Evolutionary conservation across 1,140 invertebrate species (phyloP).

Genomic region (Anastatus disparis): DNA sequence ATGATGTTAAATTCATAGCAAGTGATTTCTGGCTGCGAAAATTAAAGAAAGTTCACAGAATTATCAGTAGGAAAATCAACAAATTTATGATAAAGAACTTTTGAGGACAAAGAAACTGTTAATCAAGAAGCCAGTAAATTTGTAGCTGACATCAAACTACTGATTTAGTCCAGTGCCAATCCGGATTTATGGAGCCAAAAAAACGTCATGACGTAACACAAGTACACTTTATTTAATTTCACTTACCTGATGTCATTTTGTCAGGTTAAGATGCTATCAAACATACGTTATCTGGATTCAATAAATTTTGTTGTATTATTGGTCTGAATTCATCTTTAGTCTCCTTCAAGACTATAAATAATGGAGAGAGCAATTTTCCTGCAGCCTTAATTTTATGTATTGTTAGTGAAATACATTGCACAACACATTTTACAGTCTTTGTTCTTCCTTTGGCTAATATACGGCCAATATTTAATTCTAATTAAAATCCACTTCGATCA

Average conservation of each 20-base stretch:
- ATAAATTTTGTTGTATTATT: conserved; percentile 24
- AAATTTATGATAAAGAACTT: neutral
- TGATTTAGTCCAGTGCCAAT: too few relatives aligned
- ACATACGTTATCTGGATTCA: conserved; percentile 22
- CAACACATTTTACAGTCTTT: conserved; percentile 37
- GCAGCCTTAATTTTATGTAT: conserved; percentile 35
- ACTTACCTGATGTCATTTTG: conserved; percentile 39
- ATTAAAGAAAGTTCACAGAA: neutral
- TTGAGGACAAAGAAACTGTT: neutral
- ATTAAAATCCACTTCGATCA: conserved; percentile 31
- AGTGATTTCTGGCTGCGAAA: neutral
- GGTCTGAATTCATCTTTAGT: conserved; percentile 29
- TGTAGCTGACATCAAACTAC: neutral
- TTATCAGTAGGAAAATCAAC: neutral
- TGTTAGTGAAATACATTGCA: conserved; percentile 18
- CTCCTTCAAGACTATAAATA: conserved; percentile 39
- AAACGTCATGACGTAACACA: conserved; percentile 25
- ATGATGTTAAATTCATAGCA: neutral
- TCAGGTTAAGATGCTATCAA: too few relatives aligned
- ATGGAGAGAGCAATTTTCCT: conserved; percentile 25
- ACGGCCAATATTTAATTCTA: conserved; percentile 36
- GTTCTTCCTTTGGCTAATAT: conserved; percentile 39
- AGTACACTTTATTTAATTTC: conserved; percentile 31
- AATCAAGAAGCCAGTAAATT: neutral
- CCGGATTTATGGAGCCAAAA: conserved; percentile 1